Percentiles rank a stretch among this genome's conserved stretches.
Conservation (phyloP, 2,113 vertebrate species). For the Amphilophus citrinellus region DNA sequence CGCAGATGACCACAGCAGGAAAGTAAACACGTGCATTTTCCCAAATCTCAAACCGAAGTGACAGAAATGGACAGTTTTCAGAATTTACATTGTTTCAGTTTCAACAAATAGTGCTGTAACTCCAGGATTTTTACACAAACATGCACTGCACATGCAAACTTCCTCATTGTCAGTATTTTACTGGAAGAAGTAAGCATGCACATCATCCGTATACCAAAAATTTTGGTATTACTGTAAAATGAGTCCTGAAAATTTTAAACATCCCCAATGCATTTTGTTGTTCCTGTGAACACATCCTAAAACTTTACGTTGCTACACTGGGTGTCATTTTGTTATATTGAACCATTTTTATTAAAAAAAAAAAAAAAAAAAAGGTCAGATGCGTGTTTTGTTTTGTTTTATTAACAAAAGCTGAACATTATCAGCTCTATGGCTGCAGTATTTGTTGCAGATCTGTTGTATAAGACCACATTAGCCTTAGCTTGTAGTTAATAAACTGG, state of each 20-base stretch:
- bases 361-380: background rate
- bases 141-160: background rate
- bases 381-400: too few relatives aligned
- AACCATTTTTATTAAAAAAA: background rate
- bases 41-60: constrained; percentile 36
- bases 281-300: background rate
- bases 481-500: background rate
- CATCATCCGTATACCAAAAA: background rate
- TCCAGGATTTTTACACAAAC: background rate
- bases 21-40: background rate
- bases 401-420: too few relatives aligned
- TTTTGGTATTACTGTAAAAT: background rate
- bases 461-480: background rate
- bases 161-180: background rate
- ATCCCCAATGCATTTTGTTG: background rate
- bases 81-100: constrained; percentile 37
- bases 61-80: constrained; percentile 12
- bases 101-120: constrained; percentile 26
- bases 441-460: background rate
- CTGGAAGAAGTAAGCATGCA: background rate
- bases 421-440: background rate
- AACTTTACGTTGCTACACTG: background rate
- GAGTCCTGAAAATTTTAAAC: background rate
- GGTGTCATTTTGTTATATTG: background rate
- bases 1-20: background rate